Base-by-base conservation (phyloP, 1,140 invertebrate species). In the Piezodorus guildinii region DNA sequence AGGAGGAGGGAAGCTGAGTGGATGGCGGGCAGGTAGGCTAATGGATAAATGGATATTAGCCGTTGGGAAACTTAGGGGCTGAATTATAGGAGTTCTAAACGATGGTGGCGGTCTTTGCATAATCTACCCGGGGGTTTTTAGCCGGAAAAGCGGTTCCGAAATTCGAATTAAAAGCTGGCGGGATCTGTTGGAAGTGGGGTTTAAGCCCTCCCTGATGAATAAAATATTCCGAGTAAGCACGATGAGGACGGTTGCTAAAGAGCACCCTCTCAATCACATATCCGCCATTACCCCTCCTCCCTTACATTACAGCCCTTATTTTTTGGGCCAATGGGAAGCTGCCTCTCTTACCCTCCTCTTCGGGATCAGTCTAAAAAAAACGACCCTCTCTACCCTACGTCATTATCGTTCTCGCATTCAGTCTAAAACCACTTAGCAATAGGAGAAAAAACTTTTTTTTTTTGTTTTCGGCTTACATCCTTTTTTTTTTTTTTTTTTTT, bases 91-190 rank as follows among this genome's bases (percentile, higher is more conserved):
- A 56, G 52, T 56, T 56, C 23, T 23, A 23, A 19, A 21, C n/a
- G 46, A 1, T 5, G 46, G 46, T 19, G 46, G 46, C n/a, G 19
- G 46, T 9, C n/a, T 39, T 39, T 39, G 46, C n/a, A 49, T 49
- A 49, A 49, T 49, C 34, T 39, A 39, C 34, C 45, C 46, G 46
- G 19, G n/a, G 46, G 46, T 49, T 49, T 49, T 49, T 49, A 49
- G 46, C 52, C 52, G 52, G 52, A 34, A 64, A 64, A 64, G 52
- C 25, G 52, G 54, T 25, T 44, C 51, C 62, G 62, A 58, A 60
- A 64, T 64, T 58, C 62, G 52, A 64, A 64, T 60, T 59, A 59
- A 64, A 64, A 64, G 52, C 45, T 21, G 52, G 16, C 9, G 27
- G 23, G 30, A 58, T 23, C 39, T 52, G 15, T 15, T 43, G 62